These are phyloP conservation scores for Tragelaphus scriptus DNA, from an alignment of 2,113 vertebrate species.

Conservation along the genomic window DNA sequence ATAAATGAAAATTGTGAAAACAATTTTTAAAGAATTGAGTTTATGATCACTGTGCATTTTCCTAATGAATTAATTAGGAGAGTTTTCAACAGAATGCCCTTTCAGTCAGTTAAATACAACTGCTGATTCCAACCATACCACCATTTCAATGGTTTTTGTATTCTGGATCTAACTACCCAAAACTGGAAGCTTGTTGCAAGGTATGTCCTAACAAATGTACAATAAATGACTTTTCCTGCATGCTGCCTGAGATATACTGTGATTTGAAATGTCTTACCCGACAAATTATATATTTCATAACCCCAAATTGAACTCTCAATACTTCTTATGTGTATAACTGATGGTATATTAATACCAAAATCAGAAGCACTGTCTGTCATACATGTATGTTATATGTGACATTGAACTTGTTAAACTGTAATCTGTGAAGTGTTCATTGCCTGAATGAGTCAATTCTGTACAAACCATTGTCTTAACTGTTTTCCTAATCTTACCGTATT, in stretches of 20 bases:
- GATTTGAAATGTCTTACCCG: constrained; percentile 79
- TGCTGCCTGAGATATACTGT: constrained; percentile 86
- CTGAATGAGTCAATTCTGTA: constrained; percentile 80
- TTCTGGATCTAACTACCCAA: constrained; percentile 76
- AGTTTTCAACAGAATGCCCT: constrained; percentile 80
- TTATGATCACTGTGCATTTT: constrained; percentile 88
- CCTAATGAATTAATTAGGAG: constrained; percentile 80
- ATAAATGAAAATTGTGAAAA: constrained; percentile 66
- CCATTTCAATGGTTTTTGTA: constrained; percentile 79
- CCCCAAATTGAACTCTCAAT: constrained; percentile 75
- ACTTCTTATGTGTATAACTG: constrained; percentile 76
- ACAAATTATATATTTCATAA: constrained; percentile 79
- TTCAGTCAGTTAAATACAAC: constrained; percentile 74
- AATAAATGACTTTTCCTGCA: constrained; percentile 85
- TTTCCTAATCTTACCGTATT: constrained; percentile 81
- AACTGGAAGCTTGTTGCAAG: constrained; percentile 79
- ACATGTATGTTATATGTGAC: constrained; percentile 76
- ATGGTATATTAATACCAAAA: constrained; percentile 78
- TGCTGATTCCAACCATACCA: constrained; percentile 70
- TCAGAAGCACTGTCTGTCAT: constrained; percentile 79
- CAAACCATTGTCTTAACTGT: constrained; percentile 80
- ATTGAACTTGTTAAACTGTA: constrained; percentile 81
- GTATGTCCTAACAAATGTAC: constrained; percentile 77
- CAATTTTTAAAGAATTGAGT: constrained; percentile 70
- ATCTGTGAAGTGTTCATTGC: constrained; percentile 79